phyloP scores from a whole-genome alignment of 92 coral and sea anemone genomes.

The Hydrozoanthus gracilis region DNA sequence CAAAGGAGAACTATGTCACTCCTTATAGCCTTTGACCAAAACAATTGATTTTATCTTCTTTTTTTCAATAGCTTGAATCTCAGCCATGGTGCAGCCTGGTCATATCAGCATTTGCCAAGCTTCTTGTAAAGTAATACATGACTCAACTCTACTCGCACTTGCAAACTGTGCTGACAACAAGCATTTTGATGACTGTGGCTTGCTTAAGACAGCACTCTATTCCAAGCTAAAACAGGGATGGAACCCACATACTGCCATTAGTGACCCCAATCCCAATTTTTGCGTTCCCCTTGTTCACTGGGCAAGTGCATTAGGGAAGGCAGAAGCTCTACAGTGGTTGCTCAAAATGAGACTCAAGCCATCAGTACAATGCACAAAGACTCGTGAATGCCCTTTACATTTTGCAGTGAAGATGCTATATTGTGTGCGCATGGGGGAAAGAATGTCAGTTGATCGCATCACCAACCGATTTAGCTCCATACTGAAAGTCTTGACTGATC shows the following conservation, averaged over 20 bases:
- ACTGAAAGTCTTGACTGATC: slow-evolving; percentile 25
- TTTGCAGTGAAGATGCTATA: slow-evolving; percentile 36
- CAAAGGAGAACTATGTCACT: too few relatives aligned
- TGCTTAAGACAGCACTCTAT: slow-evolving; percentile 42
- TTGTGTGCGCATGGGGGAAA: slow-evolving; percentile 11
- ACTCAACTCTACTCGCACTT: slow-evolving; percentile 44
- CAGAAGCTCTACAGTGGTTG: slow-evolving; percentile 41
- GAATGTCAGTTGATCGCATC: slow-evolving; percentile 38
- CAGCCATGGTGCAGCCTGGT: slow-evolving; percentile 38
- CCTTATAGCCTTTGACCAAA: too few relatives aligned
- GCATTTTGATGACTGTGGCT: slow-evolving; percentile 43
- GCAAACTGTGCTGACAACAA: slow-evolving; percentile 38
- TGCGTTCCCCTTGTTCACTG: slow-evolving; percentile 33
- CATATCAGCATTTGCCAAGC: slow-evolving; percentile 28
- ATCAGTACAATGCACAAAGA: slow-evolving; percentile 30
- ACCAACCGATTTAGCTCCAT: slow-evolving; percentile 10
- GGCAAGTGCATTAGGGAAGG: slow-evolving; percentile 43
- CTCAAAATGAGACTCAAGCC: slow-evolving; percentile 40
- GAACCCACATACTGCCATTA: slow-evolving; percentile 39
- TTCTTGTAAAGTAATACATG: slow-evolving; percentile 17
- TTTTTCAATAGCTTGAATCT: background rate
- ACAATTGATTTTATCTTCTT: too few relatives aligned
- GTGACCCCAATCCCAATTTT: slow-evolving; percentile 26
- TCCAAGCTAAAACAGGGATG: slow-evolving; percentile 35
- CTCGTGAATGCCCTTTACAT: slow-evolving; percentile 44